A percentile compares a stretch with the other conserved stretches of the same genome.
These are phyloP conservation scores for Hylomyscus alleni DNA, from an alignment of 2,797 vertebrate genomes.

Conservation along the genomic window DNA sequence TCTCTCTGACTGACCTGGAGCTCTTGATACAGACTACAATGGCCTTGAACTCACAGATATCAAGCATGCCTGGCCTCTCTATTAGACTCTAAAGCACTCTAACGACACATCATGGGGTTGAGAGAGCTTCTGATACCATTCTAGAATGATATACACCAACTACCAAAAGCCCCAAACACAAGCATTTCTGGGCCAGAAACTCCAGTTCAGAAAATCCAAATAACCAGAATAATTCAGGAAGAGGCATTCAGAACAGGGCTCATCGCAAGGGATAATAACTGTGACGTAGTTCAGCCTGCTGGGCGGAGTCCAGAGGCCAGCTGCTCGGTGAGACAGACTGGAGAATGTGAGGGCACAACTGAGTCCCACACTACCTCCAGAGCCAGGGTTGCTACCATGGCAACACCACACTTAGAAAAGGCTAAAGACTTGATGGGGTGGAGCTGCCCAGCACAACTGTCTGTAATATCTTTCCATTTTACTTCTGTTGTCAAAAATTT, in stretches of 20 bases:
- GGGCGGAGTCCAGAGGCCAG: background rate
- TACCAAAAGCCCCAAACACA: background rate
- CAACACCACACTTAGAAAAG: accelerated
- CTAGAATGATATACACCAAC: background rate
- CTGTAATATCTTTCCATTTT: background rate
- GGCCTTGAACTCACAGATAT: background rate
- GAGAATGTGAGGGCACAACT: accelerated
- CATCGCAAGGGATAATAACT: background rate
- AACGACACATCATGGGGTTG: background rate
- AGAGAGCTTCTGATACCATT: background rate
- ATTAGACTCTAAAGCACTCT: background rate
- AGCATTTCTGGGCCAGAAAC: background rate
- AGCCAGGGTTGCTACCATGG: accelerated
- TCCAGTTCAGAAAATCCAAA: background rate
- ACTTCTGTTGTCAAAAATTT: background rate
- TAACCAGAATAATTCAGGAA: accelerated
- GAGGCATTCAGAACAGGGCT: background rate
- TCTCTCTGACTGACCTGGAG: background rate
- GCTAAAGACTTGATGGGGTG: background rate
- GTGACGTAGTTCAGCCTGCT: accelerated
- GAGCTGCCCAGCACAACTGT: background rate
- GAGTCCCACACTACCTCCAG: background rate
- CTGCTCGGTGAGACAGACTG: background rate
- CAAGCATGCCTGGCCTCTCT: background rate
- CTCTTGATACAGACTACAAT: background rate